Conservation (phyloP, 2,113 vertebrate genomes). For the Myotis lucifugus region DNA sequence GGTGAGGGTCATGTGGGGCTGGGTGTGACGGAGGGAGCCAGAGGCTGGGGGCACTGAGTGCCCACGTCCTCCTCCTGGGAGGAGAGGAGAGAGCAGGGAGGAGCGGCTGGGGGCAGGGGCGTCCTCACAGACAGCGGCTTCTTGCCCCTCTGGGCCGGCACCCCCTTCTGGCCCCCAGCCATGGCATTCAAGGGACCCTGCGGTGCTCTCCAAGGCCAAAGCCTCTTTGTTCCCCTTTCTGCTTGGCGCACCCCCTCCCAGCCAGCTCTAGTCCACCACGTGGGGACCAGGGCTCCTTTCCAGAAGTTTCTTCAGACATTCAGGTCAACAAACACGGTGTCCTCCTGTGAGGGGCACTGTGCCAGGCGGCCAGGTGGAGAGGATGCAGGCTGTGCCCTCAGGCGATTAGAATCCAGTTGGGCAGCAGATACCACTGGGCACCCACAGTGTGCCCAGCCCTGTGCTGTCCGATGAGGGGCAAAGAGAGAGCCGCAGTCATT, state of each 20-base stretch:
- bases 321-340: not conserved
- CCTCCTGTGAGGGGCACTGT: not conserved
- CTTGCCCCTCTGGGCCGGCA: not conserved
- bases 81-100: not conserved
- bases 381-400: not conserved
- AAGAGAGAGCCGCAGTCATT: not conserved
- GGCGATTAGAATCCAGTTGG: not conserved
- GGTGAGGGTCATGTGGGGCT: not conserved
- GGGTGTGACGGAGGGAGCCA: not conserved
- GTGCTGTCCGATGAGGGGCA: not conserved
- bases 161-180: not conserved
- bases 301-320: constrained; percentile 48
- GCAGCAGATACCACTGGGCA: too few species aligned
- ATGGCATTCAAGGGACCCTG: not conserved
- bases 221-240: not conserved
- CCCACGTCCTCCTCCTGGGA: not conserved
- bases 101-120: not conserved
- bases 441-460: not conserved
- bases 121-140: not conserved
- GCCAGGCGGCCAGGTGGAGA: not conserved
- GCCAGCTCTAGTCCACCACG: not conserved
- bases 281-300: not conserved
- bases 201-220: not conserved
- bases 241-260: not conserved
- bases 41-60: not conserved